phyloP scores from a whole-genome alignment of 2,888 invertebrate species.

The Unio delphinus region DNA sequence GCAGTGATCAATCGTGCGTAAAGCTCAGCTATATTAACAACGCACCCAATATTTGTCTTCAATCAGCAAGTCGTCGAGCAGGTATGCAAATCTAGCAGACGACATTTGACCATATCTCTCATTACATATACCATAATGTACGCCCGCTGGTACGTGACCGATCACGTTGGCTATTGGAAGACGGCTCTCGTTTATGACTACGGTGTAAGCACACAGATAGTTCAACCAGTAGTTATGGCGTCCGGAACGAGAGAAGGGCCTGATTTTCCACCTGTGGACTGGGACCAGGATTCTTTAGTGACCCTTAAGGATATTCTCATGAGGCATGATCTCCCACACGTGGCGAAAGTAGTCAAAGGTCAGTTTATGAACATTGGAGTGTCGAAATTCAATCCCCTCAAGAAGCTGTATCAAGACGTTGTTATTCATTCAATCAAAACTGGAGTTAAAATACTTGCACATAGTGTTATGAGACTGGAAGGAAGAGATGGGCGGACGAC shows the following conservation, averaged over 20 bases:
- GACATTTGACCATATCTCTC: slow-evolving; percentile 8
- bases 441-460: slow-evolving; percentile 80
- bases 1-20: too few species aligned
- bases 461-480: slow-evolving; percentile 49
- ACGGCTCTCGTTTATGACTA: too few species aligned
- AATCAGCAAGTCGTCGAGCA: slow-evolving; percentile 36
- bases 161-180: too few species aligned
- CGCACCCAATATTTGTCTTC: slow-evolving; percentile 1
- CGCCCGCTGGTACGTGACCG: too few species aligned
- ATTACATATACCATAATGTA: too few species aligned
- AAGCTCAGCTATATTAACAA: too few species aligned
- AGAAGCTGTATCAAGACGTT: slow-evolving; percentile 82
- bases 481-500: slow-evolving; percentile 35
- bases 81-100: slow-evolving; percentile 46
- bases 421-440: slow-evolving; percentile 82
- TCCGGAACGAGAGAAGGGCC: slow-evolving; percentile 14
- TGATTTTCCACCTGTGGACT: slow-evolving; percentile 27
- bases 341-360: slow-evolving; percentile 93
- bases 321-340: slow-evolving; percentile 84
- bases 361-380: slow-evolving; percentile 93
- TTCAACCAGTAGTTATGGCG: too few species aligned
- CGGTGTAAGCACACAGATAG: too few species aligned
- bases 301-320: slow-evolving; percentile 73
- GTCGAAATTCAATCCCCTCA: slow-evolving; percentile 78
- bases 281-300: slow-evolving; percentile 43